phyloP scores from a whole-genome alignment of 2,113 vertebrate species.

The Muscicapa adusta region DNA sequence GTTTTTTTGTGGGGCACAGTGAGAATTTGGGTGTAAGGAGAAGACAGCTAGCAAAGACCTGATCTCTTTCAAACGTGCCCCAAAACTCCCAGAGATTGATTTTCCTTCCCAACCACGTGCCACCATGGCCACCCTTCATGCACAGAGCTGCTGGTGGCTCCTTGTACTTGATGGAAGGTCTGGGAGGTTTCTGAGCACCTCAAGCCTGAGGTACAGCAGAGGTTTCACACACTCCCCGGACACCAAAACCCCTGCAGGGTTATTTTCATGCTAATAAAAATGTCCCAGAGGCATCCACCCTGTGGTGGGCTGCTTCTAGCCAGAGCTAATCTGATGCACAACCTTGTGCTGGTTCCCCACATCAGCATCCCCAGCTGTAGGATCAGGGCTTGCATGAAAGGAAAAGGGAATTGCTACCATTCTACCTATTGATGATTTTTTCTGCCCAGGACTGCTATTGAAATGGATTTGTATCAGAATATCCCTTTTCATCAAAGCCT shows the following conservation, averaged over 20 bases:
- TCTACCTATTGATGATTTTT: neutral
- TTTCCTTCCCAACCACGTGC: neutral
- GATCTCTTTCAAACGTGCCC: neutral
- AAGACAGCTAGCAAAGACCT: neutral
- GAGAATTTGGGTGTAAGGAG: neutral
- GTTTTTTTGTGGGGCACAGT: rapidly evolving
- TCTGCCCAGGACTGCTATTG: neutral
- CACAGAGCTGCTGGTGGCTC: neutral
- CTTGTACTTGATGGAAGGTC: neutral
- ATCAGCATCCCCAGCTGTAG: neutral
- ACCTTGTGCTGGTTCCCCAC: neutral
- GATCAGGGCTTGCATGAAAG: neutral
- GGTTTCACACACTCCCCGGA: neutral
- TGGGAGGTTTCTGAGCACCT: neutral
- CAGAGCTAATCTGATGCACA: neutral
- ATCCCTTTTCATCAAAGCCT: neutral
- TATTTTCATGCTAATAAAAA: neutral
- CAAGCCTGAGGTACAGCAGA: neutral
- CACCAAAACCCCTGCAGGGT: neutral
- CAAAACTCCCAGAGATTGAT: neutral
- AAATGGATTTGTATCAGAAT: neutral
- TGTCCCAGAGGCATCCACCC: neutral
- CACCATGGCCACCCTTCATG: neutral
- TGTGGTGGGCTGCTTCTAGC: rapidly evolving
- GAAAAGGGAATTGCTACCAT: neutral